Percentiles rank a stretch among this genome's conserved stretches.
Conservation (phyloP, 2,888 invertebrate genomes). For the Pinctada fucata region DNA sequence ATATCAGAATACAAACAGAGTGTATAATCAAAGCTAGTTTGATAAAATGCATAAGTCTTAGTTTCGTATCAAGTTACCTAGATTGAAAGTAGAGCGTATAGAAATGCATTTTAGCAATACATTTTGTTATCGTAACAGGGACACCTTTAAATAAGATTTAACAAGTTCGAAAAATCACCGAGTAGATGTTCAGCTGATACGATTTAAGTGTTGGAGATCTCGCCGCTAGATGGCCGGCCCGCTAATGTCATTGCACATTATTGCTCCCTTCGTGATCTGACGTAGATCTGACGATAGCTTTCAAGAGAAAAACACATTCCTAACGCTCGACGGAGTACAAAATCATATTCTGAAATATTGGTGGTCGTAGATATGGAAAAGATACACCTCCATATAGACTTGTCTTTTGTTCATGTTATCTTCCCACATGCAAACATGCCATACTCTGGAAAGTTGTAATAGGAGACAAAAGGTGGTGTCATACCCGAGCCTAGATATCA, state of each 20-base stretch:
- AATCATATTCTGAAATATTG: conserved; percentile 26
- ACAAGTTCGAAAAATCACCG: conserved; percentile 3
- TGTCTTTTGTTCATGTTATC: not conserved
- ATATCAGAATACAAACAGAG: too few relatives aligned
- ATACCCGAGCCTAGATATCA: too few relatives aligned
- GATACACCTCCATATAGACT: not conserved
- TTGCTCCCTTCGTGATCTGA: not conserved
- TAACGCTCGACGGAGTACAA: conserved; percentile 15
- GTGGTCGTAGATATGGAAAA: conserved; percentile 15
- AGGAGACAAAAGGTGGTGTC: not conserved
- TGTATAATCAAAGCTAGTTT: too few relatives aligned
- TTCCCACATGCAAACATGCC: not conserved
- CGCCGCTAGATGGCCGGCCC: conserved; percentile 14
- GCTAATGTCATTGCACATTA: conserved; percentile 5
- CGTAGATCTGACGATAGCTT: conserved; percentile 19
- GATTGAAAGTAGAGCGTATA: too few relatives aligned
- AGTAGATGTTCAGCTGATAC: not conserved
- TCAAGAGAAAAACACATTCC: conserved; percentile 4
- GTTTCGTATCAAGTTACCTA: too few relatives aligned
- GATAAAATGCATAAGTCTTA: too few relatives aligned
- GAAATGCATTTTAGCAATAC: not conserved
- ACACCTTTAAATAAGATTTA: not conserved
- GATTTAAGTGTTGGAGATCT: conserved; percentile 3
- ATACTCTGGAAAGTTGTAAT: not conserved
- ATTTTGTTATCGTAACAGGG: not conserved